phyloP scores from a whole-genome alignment of 2,888 invertebrate species.

The Agrilus mali region DNA sequence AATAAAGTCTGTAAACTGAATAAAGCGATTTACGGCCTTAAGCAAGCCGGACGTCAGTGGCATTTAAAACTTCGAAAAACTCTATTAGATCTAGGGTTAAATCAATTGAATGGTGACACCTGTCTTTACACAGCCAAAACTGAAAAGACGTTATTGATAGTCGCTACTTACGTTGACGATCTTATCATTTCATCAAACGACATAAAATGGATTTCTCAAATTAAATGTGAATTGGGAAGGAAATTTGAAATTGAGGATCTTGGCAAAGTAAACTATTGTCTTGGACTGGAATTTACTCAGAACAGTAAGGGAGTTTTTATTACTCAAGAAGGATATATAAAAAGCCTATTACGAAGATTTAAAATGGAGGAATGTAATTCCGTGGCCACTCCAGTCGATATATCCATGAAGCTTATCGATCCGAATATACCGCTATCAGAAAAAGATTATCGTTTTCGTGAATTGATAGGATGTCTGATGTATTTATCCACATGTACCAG shows the following conservation, averaged over 20 bases:
- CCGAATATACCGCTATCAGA: no score
- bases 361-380: constrained; percentile 10
- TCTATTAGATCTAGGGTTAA: constrained; percentile 9
- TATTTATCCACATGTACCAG: no score
- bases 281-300: constrained; percentile 1
- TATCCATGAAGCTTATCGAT: constrained; percentile 6
- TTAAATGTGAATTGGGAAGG: no score
- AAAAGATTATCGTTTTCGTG: no score
- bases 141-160: constrained; percentile 9
- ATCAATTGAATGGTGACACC: constrained; percentile 10
- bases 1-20: constrained; percentile 13
- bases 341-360: constrained; percentile 11
- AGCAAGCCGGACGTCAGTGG: constrained; percentile 9
- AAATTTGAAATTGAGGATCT: constrained; percentile 2
- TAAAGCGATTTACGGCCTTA: constrained; percentile 15
- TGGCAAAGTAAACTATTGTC: background rate
- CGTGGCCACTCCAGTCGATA: constrained; percentile 11
- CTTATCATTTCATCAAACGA: no score
- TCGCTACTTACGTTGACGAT: no score
- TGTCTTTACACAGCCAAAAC: constrained; percentile 11
- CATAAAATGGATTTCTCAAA: no score
- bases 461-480: no score
- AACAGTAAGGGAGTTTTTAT: constrained; percentile 3
- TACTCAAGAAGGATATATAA: constrained; percentile 7
- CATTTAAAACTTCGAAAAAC: constrained; percentile 11